Evolutionary conservation across 2,888 invertebrate species (phyloP), one percentile per base, ranked within the genome.

Genomic region (Cryptocheilus praepositus): DNA sequence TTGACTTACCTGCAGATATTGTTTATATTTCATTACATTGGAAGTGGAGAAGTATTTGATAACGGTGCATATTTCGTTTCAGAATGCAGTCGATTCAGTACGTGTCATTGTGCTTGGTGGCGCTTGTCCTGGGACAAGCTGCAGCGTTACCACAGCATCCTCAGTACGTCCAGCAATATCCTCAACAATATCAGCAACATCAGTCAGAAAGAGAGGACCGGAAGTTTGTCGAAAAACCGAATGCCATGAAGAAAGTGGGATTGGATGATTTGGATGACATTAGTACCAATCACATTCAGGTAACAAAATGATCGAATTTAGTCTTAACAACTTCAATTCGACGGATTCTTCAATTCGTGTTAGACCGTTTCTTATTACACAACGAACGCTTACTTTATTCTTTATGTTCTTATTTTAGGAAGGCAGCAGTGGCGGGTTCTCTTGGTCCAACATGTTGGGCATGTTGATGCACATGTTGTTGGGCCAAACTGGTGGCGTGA

Each of bases 391-490:
- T n/a, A n/a, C n/a, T n/a, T n/a, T n/a, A n/a, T n/a, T n/a, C 16
- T 49, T 49, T 4, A 8, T 18, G n/a, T 49, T 11, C 5, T 57
- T 18, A 58, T 16, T 51, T 1, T 11, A 89, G 88, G 88, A 89
- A 65, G 94, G 94, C 76, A 86, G 88, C 58, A 86, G 89, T 49
- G 90, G 92, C 58, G 95, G 95, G 63, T 96, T 96, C 88, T 95
- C 96, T 19, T 96, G 96, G 96, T 94, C 95, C 57, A 96, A 95
- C 89, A 93, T 97, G 92, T 90, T 97, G 81, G 94, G 94, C 65
- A 94, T 95, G 91, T 90, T 96, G 73, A 94, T 96, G 93, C 96
- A 96, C 89, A 94, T 96, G 94, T 91, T 97, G 84, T 94, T 96
- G 89, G 95, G 91, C 49, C 90, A 95, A 85, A 90, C 91, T 0